Evolutionary conservation across 2,888 invertebrate species (phyloP).

Genomic region (Catotricha subobsoleta): DNA sequence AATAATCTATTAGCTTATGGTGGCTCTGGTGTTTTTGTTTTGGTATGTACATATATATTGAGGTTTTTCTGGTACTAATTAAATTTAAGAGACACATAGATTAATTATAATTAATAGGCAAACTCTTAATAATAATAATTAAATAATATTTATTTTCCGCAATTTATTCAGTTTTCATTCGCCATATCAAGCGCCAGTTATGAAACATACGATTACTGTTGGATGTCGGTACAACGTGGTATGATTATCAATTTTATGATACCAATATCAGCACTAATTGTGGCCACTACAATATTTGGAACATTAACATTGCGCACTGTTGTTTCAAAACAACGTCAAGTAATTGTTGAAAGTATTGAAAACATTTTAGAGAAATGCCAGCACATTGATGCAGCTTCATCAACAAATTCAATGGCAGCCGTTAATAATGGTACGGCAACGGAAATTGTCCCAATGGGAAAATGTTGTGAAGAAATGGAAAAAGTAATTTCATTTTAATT

Average conservation of each 20-base stretch:
- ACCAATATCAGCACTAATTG: slow-evolving; percentile 47
- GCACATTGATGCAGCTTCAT: not conserved
- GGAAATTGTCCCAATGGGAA: slow-evolving; percentile 7
- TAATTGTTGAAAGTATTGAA: slow-evolving; percentile 14
- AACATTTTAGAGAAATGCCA: slow-evolving; percentile 12
- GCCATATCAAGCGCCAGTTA: slow-evolving; percentile 50
- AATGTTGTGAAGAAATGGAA: slow-evolving; percentile 12
- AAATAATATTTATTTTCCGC: slow-evolving; percentile 1
- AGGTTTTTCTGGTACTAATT: not conserved
- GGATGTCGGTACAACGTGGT: slow-evolving; percentile 58
- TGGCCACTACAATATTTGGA: slow-evolving; percentile 42
- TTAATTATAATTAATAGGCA: too few species aligned
- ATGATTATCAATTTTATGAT: slow-evolving; percentile 61
- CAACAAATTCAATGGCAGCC: not conserved
- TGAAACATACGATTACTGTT: slow-evolving; percentile 54
- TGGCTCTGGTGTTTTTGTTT: slow-evolving; percentile 42
- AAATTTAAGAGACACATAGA: too few species aligned
- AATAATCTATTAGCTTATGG: slow-evolving; percentile 43
- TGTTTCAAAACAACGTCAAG: slow-evolving; percentile 18
- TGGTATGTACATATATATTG: slow-evolving; percentile 33
- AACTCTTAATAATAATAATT: too few species aligned
- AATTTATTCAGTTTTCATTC: slow-evolving; percentile 38
- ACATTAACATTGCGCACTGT: slow-evolving; percentile 33
- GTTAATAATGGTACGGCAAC: not conserved
- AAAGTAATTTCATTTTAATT: slow-evolving; percentile 7